Conservation (phyloP, 2,888 invertebrate genomes). For the Yponomeuta malinellus region DNA sequence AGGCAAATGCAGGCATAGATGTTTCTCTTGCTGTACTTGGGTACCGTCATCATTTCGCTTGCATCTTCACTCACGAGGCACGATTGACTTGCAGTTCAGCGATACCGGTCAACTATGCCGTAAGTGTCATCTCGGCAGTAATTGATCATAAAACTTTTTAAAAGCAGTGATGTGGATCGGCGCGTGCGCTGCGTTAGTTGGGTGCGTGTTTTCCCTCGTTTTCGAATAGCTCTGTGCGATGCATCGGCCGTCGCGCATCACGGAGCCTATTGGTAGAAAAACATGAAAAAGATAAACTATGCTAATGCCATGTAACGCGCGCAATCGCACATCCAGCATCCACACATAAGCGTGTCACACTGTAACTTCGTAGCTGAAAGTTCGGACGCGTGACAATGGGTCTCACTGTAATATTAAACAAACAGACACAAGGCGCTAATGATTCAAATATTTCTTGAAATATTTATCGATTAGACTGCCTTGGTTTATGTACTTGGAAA, state of each 20-base stretch:
- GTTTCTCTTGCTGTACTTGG: background rate
- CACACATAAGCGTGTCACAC: slow-evolving; percentile 43
- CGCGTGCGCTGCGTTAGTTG: slow-evolving; percentile 45
- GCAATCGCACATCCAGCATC: slow-evolving; percentile 33
- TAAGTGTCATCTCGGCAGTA: slow-evolving; percentile 7
- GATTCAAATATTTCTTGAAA: slow-evolving; percentile 57
- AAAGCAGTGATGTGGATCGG: slow-evolving; percentile 56
- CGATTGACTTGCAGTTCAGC: background rate
- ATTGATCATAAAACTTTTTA: slow-evolving; percentile 51
- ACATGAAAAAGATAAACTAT: slow-evolving; percentile 57
- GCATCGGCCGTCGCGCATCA: slow-evolving; percentile 52
- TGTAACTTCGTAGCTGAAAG: slow-evolving; percentile 34
- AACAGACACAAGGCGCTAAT: slow-evolving; percentile 42
- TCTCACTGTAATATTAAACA: slow-evolving; percentile 16
- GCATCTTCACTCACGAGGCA: background rate
- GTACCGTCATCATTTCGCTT: background rate
- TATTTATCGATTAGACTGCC: slow-evolving; percentile 55
- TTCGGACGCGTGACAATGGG: slow-evolving; percentile 38
- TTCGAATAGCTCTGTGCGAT: slow-evolving; percentile 30
- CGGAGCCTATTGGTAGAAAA: slow-evolving; percentile 66
- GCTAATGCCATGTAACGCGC: slow-evolving; percentile 65
- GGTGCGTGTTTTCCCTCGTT: slow-evolving; percentile 52
- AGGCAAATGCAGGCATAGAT: background rate
- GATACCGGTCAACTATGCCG: background rate
- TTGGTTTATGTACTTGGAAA: slow-evolving; percentile 20